A percentile compares a stretch with the other conserved stretches of the same genome.
These are phyloP conservation scores for Sardina pilchardus DNA, from an alignment of 2,113 vertebrate species.

Conservation along the genomic window DNA sequence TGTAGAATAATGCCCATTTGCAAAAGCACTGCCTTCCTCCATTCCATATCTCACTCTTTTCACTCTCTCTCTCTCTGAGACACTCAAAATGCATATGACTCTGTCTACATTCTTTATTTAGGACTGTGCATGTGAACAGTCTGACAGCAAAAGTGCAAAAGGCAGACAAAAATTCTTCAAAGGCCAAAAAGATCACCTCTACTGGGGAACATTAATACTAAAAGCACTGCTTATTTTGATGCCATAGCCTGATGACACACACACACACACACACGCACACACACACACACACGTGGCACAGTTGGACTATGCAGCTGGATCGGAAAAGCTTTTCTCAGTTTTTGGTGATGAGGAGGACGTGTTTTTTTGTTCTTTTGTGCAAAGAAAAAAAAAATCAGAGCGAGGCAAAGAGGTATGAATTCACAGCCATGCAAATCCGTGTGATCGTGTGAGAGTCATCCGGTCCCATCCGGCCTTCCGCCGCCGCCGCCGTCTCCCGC, in stretches of 20 bases:
- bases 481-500: slow-evolving; percentile 13
- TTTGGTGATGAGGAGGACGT: neutral
- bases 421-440: slow-evolving; percentile 34
- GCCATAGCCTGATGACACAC: neutral
- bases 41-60: no score
- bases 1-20: neutral
- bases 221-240: neutral
- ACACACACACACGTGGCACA: neutral
- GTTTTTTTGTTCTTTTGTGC: slow-evolving; percentile 30
- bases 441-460: neutral
- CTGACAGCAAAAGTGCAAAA: neutral
- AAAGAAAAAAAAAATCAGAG: neutral
- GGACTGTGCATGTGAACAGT: neutral
- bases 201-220: neutral
- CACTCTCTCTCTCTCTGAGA: neutral
- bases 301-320: neutral
- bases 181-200: neutral
- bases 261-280: neutral
- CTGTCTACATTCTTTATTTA: neutral
- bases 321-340: neutral
- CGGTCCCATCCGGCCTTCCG: slow-evolving; percentile 18
- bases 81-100: neutral
- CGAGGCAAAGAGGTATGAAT: slow-evolving; percentile 30
- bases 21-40: neutral
- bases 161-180: neutral